These are phyloP conservation scores for Trachelus iudaicus DNA, from an alignment of 2,888 invertebrate species.

Conservation along the genomic window DNA sequence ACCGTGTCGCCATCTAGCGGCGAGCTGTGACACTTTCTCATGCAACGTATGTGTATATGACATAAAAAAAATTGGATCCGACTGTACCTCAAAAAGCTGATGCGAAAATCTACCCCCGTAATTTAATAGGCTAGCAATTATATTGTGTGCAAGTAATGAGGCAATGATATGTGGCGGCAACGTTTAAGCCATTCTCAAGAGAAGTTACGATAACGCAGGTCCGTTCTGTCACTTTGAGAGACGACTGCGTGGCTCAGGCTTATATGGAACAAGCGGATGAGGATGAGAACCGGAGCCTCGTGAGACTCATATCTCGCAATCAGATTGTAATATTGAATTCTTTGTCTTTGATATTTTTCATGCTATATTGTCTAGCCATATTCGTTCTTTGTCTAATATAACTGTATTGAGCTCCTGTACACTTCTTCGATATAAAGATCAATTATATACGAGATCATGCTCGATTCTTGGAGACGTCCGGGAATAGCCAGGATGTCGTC, in stretches of 20 bases:
- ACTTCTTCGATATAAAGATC: not conserved
- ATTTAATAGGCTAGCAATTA: conserved; percentile 37
- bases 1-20: not conserved
- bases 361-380: not conserved
- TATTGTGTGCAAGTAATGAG: conserved; percentile 32
- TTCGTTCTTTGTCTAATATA: not conserved
- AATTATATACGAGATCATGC: not conserved
- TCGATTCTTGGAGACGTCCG: not conserved
- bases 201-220: not conserved
- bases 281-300: not conserved
- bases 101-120: conserved; percentile 33
- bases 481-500: not conserved
- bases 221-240: not conserved
- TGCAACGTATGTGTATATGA: not conserved
- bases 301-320: not conserved
- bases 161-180: conserved; percentile 28
- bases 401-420: not conserved
- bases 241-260: not conserved
- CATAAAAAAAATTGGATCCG: not conserved
- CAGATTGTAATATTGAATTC: not conserved
- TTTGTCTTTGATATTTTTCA: not conserved
- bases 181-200: conserved; percentile 30
- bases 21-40: not conserved
- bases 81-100: conserved; percentile 24
- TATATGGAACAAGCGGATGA: not conserved